Percentiles rank a stretch among this genome's conserved stretches.
phyloP scores from a whole-genome alignment of 2,113 vertebrate species.

The Notothenia coriiceps region DNA sequence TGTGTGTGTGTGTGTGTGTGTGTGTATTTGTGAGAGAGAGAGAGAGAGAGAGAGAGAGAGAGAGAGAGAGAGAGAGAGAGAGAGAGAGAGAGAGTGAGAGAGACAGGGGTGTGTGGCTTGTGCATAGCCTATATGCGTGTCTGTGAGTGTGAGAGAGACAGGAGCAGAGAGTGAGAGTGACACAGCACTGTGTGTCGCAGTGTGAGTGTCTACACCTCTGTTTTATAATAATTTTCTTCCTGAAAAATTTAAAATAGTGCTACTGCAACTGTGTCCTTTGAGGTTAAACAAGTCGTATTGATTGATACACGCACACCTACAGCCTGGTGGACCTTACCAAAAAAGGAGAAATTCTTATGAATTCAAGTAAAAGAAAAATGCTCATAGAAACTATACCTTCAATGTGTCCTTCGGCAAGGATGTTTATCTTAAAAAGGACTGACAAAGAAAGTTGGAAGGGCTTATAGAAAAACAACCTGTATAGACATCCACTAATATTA shows the following conservation, averaged over 20 bases:
- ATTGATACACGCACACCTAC: conserved; percentile 13
- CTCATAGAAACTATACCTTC: not conserved
- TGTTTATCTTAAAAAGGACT: not conserved
- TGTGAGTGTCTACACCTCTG: conserved; percentile 52
- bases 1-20: conserved; percentile 19
- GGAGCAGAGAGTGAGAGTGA: conserved; percentile 57
- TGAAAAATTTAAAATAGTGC: conserved; percentile 57
- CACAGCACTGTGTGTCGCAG: conserved; percentile 49
- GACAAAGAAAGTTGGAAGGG: not conserved
- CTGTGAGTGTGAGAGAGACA: conserved; percentile 58
- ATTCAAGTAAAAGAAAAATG: not conserved
- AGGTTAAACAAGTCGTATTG: conserved; percentile 57
- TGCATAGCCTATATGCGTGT: conserved; percentile 45
- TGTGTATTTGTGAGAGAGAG: not conserved
- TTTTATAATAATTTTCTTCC: conserved; percentile 47
- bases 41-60: not conserved
- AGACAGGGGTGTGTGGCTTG: conserved; percentile 41
- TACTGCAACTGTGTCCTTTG: conserved; percentile 49
- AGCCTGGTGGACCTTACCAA: not conserved
- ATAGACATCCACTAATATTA: not conserved
- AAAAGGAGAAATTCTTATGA: not conserved
- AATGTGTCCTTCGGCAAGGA: not conserved
- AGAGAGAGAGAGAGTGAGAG: not conserved
- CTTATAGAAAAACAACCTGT: not conserved
- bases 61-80: too few relatives aligned